Evolutionary conservation across 2,888 invertebrate genomes (phyloP).

Genomic region (Cacoxenus indagator): DNA sequence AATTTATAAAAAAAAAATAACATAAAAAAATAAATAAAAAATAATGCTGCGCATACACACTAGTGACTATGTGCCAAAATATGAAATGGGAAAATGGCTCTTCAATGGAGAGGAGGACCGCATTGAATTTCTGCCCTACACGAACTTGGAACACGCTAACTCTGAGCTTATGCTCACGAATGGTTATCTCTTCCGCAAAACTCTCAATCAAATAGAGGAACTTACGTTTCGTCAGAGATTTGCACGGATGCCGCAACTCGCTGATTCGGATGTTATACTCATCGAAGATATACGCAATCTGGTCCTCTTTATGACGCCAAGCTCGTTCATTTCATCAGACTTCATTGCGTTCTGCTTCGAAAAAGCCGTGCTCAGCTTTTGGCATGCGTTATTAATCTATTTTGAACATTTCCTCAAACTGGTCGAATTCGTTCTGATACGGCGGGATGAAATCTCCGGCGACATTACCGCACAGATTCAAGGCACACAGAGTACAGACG

Average conservation of each 20-base stretch:
- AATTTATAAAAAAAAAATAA: not conserved
- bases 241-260: constrained; percentile 37
- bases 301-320: constrained; percentile 53
- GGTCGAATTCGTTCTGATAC: constrained; percentile 56
- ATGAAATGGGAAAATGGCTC: constrained; percentile 49
- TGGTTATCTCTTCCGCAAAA: constrained; percentile 46
- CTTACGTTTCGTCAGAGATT: constrained; percentile 55
- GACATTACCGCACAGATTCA: constrained; percentile 47
- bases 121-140: constrained; percentile 38
- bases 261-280: constrained; percentile 53
- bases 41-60: constrained; percentile 49
- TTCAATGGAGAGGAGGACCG: constrained; percentile 43
- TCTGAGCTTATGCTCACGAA: constrained; percentile 38
- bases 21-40: not conserved
- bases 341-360: constrained; percentile 55
- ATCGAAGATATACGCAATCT: constrained; percentile 61
- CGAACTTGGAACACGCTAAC: constrained; percentile 23
- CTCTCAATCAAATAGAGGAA: constrained; percentile 57
- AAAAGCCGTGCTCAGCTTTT: constrained; percentile 46
- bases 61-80: constrained; percentile 51
- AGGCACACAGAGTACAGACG: constrained; percentile 47
- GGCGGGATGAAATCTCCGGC: constrained; percentile 53
- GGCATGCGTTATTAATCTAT: constrained; percentile 59
- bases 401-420: constrained; percentile 60
- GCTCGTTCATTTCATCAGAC: constrained; percentile 46